Conservation (phyloP, 2,113 vertebrate genomes). For the Austrofundulus limnaeus region DNA sequence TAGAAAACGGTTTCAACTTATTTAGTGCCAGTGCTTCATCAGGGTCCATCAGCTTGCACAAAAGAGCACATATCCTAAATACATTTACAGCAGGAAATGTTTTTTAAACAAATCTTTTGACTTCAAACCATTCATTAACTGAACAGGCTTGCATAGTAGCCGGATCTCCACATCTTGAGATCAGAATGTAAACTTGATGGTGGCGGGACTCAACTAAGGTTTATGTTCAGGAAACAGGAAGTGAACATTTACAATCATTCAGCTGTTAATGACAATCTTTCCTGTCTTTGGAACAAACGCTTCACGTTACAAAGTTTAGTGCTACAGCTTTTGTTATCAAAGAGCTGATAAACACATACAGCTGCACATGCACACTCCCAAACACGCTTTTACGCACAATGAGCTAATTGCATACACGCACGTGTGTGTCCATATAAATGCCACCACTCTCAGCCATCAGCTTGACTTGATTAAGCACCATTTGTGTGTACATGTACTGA, state of each 20-base stretch:
- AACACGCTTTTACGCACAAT: slow-evolving; percentile 21
- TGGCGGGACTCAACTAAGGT: slow-evolving; percentile 50
- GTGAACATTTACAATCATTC: slow-evolving; percentile 41
- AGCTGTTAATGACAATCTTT: slow-evolving; percentile 43
- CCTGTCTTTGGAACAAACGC: slow-evolving; percentile 42
- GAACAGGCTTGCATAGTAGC: slow-evolving; percentile 37
- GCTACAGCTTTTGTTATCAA: slow-evolving; percentile 39
- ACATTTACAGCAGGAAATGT: slow-evolving; percentile 41
- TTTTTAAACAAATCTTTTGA: slow-evolving; percentile 24
- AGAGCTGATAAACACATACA: slow-evolving; percentile 50
- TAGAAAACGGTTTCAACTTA: neutral
- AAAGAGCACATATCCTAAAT: neutral
- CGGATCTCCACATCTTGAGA: slow-evolving; percentile 51
- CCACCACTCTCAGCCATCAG: slow-evolving; percentile 36
- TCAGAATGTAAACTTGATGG: slow-evolving; percentile 31
- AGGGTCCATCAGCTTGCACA: neutral
- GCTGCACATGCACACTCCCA: slow-evolving; percentile 7
- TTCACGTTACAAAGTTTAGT: slow-evolving; percentile 42
- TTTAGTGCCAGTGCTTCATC: neutral
- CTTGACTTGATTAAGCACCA: slow-evolving; percentile 64
- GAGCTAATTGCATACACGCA: slow-evolving; percentile 50
- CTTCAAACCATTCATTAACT: slow-evolving; percentile 39
- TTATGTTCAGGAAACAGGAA: slow-evolving; percentile 57
- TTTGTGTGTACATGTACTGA: slow-evolving; percentile 39
- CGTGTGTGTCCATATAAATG: slow-evolving; percentile 27